phyloP scores from a whole-genome alignment of 23 tunicate species.

The Oikopleura dioica region DNA sequence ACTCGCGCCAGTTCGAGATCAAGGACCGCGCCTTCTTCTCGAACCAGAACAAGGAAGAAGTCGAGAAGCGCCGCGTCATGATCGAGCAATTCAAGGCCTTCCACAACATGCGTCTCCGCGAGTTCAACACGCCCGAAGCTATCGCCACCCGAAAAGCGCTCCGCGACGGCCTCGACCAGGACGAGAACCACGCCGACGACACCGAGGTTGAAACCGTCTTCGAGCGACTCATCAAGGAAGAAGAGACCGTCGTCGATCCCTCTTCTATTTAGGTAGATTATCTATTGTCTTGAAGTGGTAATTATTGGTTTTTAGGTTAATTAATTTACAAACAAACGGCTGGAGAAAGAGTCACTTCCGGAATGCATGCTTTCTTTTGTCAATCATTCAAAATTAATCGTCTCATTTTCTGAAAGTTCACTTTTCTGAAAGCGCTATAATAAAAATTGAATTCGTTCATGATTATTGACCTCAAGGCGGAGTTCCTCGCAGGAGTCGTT shows the following conservation, averaged over 20 bases:
- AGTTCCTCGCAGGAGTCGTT: too few species aligned
- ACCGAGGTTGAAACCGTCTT: conserved; percentile 71
- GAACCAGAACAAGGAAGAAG: conserved; percentile 59
- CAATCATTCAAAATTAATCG: too few species aligned
- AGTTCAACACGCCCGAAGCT: not conserved
- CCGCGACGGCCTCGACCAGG: conserved; percentile 83
- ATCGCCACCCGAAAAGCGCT: not conserved
- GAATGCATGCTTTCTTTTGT: too few species aligned
- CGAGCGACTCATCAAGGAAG: conserved; percentile 68
- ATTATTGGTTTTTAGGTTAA: too few species aligned
- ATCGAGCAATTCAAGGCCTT: conserved; percentile 27
- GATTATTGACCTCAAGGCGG: too few species aligned
- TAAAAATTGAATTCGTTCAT: too few species aligned
- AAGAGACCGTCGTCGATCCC: conserved; percentile 29
- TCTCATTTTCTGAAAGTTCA: too few species aligned
- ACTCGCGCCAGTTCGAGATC: conserved; percentile 59
- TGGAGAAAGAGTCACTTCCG: too few species aligned
- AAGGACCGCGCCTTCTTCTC: conserved; percentile 56
- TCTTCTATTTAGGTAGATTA: too few species aligned
- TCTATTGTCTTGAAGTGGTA: too few species aligned
- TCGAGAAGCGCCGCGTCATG: conserved; percentile 42
- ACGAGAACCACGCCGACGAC: conserved; percentile 66
- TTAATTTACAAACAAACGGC: too few species aligned
- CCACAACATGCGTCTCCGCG: not conserved
- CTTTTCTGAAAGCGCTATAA: too few species aligned